Percentiles rank a stretch among this genome's conserved stretches.
phyloP scores from a whole-genome alignment of 1,140 invertebrate genomes.

The Campoletis sonorensis region DNA sequence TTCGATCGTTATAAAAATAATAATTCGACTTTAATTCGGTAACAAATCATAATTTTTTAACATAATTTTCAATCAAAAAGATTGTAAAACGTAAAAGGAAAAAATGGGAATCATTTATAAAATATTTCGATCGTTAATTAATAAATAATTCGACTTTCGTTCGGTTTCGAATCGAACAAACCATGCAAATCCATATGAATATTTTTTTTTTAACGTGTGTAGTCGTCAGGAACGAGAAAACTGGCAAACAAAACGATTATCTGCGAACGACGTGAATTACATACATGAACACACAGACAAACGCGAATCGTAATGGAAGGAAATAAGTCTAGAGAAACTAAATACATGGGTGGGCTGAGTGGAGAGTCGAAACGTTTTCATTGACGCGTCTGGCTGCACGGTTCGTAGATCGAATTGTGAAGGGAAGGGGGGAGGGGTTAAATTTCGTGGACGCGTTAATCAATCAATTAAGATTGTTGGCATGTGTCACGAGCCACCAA shows the following conservation, averaged over 20 bases:
- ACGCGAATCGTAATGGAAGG: not conserved
- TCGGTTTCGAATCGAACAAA: not conserved
- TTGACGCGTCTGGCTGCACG: not conserved
- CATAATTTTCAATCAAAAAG: no score
- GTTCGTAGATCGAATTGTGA: no score
- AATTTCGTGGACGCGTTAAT: slow-evolving; percentile 22
- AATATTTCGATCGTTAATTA: no score
- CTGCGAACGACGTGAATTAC: slow-evolving; percentile 8
- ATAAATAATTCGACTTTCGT: no score
- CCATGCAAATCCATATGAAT: not conserved
- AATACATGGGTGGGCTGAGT: not conserved
- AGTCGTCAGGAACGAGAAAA: not conserved
- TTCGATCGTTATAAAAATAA: no score
- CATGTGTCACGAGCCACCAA: slow-evolving; percentile 21
- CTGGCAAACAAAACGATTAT: slow-evolving; percentile 28
- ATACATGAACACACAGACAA: not conserved
- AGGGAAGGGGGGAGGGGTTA: not conserved
- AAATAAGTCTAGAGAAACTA: slow-evolving; percentile 6
- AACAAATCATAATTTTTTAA: no score
- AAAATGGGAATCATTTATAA: no score
- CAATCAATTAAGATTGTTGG: slow-evolving; percentile 36
- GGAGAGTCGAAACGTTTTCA: not conserved
- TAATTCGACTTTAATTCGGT: no score
- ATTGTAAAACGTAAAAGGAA: no score
- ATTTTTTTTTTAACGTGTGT: not conserved